Evolutionary conservation across 1,140 invertebrate genomes (phyloP).

Genomic region (Apis mellifera): Amel_HAv3.1 CM009932.2:4772001-4772500

Average conservation of each 20-base stretch:
- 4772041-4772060: no score
- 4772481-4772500: background rate
- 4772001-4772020: no score
- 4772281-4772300: slow-evolving; percentile 65
- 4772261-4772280: slow-evolving; percentile 70
- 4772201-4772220: background rate
- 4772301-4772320: slow-evolving; percentile 58
- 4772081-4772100: background rate
- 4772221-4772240: slow-evolving; percentile 50
- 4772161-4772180: slow-evolving; percentile 50
- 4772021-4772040: no score
- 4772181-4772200: background rate
- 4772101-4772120: background rate
- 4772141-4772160: background rate
- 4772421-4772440: slow-evolving; percentile 29
- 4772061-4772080: no score
- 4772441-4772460: slow-evolving; percentile 33
- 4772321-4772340: slow-evolving; percentile 61
- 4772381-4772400: slow-evolving; percentile 57
- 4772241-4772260: slow-evolving; percentile 68
- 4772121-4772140: slow-evolving; percentile 3
- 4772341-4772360: slow-evolving; percentile 62
- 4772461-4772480: slow-evolving; percentile 27
- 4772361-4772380: slow-evolving; percentile 38
- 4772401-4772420: slow-evolving; percentile 49